Evolutionary conservation across 2,888 invertebrate genomes (phyloP).

Genomic region (Synergus laeviventris): DNA sequence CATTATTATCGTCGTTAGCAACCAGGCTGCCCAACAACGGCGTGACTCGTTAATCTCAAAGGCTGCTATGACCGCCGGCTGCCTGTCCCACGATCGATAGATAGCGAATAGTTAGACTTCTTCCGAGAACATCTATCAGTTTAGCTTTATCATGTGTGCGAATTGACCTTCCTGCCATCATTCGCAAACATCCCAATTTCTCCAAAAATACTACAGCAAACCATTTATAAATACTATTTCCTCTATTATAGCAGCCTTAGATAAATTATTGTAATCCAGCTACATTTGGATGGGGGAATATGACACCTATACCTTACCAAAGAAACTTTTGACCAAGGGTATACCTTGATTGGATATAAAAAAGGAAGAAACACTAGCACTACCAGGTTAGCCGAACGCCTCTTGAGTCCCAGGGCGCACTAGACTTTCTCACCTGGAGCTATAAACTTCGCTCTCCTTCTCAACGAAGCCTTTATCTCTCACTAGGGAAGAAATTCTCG

Average conservation of each 20-base stretch:
- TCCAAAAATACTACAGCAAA: neutral
- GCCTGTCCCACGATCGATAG: constrained; percentile 36
- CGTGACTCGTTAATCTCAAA: constrained; percentile 38
- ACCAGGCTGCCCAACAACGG: constrained; percentile 20
- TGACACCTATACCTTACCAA: no score
- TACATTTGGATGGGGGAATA: no score
- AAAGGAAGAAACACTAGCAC: constrained; percentile 41
- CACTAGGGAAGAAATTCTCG: constrained; percentile 67
- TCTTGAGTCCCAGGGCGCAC: constrained; percentile 50
- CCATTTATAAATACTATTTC: neutral
- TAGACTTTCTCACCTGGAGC: constrained; percentile 56
- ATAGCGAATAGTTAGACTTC: constrained; percentile 39
- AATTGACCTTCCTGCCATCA: constrained; percentile 24
- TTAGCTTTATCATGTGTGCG: constrained; percentile 24
- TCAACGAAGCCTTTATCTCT: constrained; percentile 61
- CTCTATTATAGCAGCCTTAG: neutral
- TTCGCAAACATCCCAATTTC: constrained; percentile 14
- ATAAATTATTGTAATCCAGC: constrained; percentile 5
- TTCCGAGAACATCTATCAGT: constrained; percentile 40
- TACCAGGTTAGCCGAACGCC: constrained; percentile 57
- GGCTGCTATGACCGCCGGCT: constrained; percentile 39
- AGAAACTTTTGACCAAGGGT: neutral
- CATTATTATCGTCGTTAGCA: constrained; percentile 36
- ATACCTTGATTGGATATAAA: constrained; percentile 39
- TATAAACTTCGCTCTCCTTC: constrained; percentile 56